phyloP scores from a whole-genome alignment of 2,888 invertebrate genomes.

The Idaea straminata region DNA sequence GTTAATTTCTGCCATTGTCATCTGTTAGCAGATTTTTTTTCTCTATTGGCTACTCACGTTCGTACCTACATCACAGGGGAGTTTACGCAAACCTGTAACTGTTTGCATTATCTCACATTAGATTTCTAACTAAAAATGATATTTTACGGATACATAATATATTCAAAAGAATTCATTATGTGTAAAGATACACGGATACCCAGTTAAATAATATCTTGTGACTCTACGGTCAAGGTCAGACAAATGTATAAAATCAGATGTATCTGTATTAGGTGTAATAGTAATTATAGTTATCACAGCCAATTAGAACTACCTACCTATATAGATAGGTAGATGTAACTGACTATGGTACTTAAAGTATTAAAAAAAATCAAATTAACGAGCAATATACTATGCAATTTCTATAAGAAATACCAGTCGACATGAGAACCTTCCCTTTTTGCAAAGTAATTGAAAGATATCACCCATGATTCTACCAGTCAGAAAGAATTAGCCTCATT shows the following conservation, averaged over 20 bases:
- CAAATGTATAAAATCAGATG: neutral
- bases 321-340: too few relatives aligned
- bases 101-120: neutral
- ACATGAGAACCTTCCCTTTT: too few relatives aligned
- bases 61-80: neutral
- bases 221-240: neutral
- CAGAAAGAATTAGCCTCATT: constrained; percentile 21
- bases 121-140: neutral
- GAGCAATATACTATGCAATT: too few relatives aligned
- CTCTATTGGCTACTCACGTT: constrained; percentile 34
- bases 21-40: constrained; percentile 56
- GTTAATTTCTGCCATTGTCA: constrained; percentile 66
- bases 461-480: constrained; percentile 23
- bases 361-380: too few relatives aligned
- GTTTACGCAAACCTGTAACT: neutral
- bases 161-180: neutral
- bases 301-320: neutral
- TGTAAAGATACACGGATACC: neutral
- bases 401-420: too few relatives aligned
- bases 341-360: too few relatives aligned
- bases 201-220: neutral
- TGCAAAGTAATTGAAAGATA: neutral
- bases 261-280: neutral
- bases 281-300: neutral
- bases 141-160: neutral